Conservation (phyloP, 2,113 vertebrate genomes). For the Dromas ardeola region DNA sequence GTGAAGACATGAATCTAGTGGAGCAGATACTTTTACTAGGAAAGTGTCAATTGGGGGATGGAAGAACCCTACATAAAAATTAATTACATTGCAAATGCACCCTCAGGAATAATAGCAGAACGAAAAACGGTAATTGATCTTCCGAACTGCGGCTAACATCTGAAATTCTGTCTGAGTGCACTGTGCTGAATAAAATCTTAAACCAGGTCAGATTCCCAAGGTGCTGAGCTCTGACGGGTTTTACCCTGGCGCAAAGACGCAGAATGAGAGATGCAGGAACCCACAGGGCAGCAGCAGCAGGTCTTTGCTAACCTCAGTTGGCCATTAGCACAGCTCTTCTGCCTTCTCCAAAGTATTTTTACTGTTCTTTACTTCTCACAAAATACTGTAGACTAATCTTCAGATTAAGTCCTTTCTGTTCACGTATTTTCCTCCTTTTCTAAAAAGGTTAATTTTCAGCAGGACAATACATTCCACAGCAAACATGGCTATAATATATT, state of each 20-base stretch:
- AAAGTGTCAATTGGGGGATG: background rate
- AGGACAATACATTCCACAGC: background rate
- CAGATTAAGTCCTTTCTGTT: too few species aligned
- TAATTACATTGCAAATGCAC: conserved; percentile 48
- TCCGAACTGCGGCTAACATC: background rate
- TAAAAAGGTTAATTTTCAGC: background rate
- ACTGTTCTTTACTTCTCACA: background rate
- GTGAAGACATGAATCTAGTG: background rate
- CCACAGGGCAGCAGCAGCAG: background rate
- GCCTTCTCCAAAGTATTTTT: background rate
- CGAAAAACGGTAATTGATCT: conserved; percentile 37
- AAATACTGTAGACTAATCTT: background rate
- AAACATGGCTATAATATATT: background rate
- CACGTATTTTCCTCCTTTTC: background rate
- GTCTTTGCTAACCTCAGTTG: background rate
- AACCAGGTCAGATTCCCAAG: conserved; percentile 32
- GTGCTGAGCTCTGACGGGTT: background rate
- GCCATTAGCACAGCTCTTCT: background rate
- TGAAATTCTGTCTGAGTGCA: conserved; percentile 10
- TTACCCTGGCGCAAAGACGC: background rate
- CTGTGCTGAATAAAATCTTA: conserved; percentile 7
- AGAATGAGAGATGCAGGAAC: background rate
- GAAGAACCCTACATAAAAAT: conserved; percentile 39
- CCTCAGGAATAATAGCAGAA: conserved; percentile 10
- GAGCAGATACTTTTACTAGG: background rate